Conservation (phyloP, 2,888 invertebrate genomes). For the Aphodius granarius region DNA sequence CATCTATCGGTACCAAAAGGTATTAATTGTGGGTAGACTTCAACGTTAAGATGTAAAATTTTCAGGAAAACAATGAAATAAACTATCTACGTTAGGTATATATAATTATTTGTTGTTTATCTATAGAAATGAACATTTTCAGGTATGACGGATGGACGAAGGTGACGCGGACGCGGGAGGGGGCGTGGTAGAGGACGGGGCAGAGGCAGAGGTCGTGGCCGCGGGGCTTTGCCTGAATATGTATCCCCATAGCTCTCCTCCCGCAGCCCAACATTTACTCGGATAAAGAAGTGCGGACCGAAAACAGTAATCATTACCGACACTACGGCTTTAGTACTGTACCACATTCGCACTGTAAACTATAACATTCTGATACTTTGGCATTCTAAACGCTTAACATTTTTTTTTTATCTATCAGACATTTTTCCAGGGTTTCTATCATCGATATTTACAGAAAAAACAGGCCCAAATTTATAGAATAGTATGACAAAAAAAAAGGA, state of each 20-base stretch:
- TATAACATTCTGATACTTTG: background rate
- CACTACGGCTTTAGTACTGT: constrained; percentile 8
- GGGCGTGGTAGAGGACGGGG: constrained; percentile 74
- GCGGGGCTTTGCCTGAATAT: constrained; percentile 54
- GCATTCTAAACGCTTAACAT: background rate
- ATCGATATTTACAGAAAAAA: no score
- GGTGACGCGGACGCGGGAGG: constrained; percentile 88
- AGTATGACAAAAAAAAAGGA: no score
- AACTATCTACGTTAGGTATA: no score
- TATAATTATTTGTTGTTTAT: constrained; percentile 5
- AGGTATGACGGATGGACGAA: constrained; percentile 79
- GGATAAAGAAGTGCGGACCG: constrained; percentile 6
- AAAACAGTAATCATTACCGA: background rate
- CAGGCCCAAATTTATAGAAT: no score
- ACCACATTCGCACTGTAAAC: background rate
- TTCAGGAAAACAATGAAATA: no score
- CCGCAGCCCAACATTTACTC: constrained; percentile 33
- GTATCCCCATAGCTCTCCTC: constrained; percentile 51
- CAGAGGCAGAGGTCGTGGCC: constrained; percentile 78
- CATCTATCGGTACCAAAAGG: no score
- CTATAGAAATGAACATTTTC: constrained; percentile 45
- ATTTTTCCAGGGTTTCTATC: background rate
- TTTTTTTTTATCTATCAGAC: background rate
- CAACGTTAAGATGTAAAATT: no score
- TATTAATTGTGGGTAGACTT: no score